These are phyloP conservation scores for Cephus pygmeus DNA, from an alignment of 2,888 invertebrate species.

Conservation along the genomic window DNA sequence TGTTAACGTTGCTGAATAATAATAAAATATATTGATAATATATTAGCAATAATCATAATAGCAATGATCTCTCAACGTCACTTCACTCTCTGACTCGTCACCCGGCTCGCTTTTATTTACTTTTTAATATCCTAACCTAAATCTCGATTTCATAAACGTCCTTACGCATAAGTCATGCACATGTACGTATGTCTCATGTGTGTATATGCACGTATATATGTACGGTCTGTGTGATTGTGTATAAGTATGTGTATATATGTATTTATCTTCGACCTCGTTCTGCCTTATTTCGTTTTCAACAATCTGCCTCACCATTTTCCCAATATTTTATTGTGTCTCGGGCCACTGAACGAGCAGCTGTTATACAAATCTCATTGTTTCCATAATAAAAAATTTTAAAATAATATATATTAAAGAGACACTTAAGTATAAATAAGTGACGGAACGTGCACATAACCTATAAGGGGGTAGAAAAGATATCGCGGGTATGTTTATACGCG, in stretches of 20 bases:
- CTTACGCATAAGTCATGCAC: neutral
- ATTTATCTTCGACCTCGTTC: neutral
- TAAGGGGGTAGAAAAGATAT: neutral
- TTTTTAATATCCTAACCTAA: neutral
- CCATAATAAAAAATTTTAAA: neutral
- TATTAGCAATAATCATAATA: slow-evolving; percentile 1
- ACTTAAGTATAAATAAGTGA: neutral
- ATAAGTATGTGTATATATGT: neutral
- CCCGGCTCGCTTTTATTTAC: neutral
- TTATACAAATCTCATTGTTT: neutral
- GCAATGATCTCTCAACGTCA: neutral
- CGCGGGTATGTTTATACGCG: neutral
- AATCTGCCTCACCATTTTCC: neutral
- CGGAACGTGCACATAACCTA: neutral
- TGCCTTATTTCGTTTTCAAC: neutral
- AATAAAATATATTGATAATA: slow-evolving; percentile 8
- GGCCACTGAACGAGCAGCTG: neutral
- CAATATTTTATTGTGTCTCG: neutral
- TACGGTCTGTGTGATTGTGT: neutral
- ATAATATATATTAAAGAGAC: neutral
- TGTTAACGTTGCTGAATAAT: neutral
- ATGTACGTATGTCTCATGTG: neutral
- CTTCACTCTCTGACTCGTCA: neutral
- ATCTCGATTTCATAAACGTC: neutral
- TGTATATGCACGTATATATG: neutral